These are phyloP conservation scores for Micromesistius poutassou DNA, from an alignment of 2,797 vertebrate genomes.

Conservation along the genomic window DNA sequence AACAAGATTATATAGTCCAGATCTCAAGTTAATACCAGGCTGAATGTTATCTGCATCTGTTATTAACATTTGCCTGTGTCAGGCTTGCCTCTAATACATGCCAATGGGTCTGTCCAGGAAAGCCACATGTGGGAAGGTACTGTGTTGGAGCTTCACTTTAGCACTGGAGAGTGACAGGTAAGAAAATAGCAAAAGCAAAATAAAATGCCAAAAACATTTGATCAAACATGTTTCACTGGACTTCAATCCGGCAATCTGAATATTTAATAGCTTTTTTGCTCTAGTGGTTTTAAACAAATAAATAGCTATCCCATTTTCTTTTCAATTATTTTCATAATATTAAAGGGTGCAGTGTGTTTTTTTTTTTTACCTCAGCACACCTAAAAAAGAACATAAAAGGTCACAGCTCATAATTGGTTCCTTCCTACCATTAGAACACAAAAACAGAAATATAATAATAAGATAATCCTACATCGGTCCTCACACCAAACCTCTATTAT, in stretches of 20 bases:
- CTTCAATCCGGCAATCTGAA: neutral
- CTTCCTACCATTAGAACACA: constrained; percentile 40
- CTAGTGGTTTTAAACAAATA: constrained; percentile 60
- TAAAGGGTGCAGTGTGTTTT: constrained; percentile 17
- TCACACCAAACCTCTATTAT: constrained; percentile 56
- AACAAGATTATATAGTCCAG: neutral
- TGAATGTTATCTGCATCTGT: neutral
- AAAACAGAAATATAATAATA: constrained; percentile 24
- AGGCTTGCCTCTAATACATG: neutral
- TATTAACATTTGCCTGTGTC: neutral
- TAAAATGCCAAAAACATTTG: neutral
- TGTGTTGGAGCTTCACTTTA: neutral
- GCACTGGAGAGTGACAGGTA: neutral
- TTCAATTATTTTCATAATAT: neutral
- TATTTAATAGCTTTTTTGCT: constrained; percentile 14
- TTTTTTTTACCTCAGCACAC: neutral
- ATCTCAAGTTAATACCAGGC: neutral
- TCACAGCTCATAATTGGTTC: constrained; percentile 62
- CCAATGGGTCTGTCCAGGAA: neutral
- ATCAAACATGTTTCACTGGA: constrained; percentile 13
- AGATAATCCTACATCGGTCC: constrained; percentile 48
- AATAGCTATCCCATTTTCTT: constrained; percentile 48
- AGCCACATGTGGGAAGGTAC: no score
- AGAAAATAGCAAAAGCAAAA: constrained; percentile 7
- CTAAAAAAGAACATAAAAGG: constrained; percentile 39